These are phyloP conservation scores for Hydriomena furcata DNA, from an alignment of 2,888 invertebrate genomes.

Conservation along the genomic window DNA sequence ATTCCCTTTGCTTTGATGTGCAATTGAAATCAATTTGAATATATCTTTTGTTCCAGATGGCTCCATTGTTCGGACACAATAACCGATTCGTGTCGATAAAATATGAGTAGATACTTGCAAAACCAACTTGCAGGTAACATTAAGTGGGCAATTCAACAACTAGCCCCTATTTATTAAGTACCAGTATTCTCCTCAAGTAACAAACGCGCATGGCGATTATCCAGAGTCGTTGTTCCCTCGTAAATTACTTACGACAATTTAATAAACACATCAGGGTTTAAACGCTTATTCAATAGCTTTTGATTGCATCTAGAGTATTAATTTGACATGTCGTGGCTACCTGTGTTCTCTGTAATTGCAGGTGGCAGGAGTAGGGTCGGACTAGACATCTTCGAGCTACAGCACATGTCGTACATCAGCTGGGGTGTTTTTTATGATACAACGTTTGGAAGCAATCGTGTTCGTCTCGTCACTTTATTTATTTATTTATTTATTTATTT, in stretches of 20 bases:
- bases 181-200: constrained; percentile 22
- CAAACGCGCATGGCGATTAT: constrained; percentile 45
- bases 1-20: background rate
- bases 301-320: constrained; percentile 69
- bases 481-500: too few species aligned
- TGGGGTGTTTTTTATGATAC: background rate
- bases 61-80: constrained; percentile 1
- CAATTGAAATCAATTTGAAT: background rate
- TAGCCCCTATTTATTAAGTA: constrained; percentile 22
- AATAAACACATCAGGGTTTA: constrained; percentile 78
- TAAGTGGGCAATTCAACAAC: constrained; percentile 25
- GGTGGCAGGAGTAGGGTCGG: constrained; percentile 33
- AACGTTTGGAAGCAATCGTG: background rate
- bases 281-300: constrained; percentile 73
- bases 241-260: constrained; percentile 77
- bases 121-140: constrained; percentile 18
- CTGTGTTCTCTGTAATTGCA: constrained; percentile 61
- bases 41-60: background rate
- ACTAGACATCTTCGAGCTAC: background rate
- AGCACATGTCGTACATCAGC: background rate
- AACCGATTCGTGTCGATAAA: constrained; percentile 10
- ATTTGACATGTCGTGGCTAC: constrained; percentile 69
- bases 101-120: background rate
- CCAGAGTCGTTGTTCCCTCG: constrained; percentile 49
- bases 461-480: too few species aligned